Evolutionary conservation across 2,797 vertebrate genomes (phyloP).

Genomic region (Buceros bicornis): DNA sequence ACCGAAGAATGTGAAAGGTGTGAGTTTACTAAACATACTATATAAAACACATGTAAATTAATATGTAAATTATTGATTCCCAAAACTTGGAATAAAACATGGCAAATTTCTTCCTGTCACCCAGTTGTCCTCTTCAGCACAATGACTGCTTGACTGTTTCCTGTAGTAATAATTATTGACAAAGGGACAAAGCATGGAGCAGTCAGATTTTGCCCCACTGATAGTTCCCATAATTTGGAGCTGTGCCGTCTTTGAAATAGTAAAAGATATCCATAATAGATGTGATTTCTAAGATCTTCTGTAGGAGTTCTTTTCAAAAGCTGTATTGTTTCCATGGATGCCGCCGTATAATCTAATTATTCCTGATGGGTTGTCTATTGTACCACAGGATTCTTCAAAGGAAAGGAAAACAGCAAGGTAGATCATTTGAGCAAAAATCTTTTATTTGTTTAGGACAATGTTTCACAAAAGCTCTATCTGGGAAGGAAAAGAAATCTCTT

Average conservation of each 20-base stretch:
- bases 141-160: constrained; percentile 66
- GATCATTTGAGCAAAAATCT: constrained; percentile 75
- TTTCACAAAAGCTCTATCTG: constrained; percentile 73
- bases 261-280: constrained; percentile 73
- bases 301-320: constrained; percentile 69
- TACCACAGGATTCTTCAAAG: constrained; percentile 70
- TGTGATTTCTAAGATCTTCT: constrained; percentile 74
- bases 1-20: neutral
- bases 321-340: constrained; percentile 74
- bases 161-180: constrained; percentile 67
- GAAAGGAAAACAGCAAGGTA: constrained; percentile 76
- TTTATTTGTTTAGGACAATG: constrained; percentile 78
- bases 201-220: constrained; percentile 51
- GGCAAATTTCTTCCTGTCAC: neutral
- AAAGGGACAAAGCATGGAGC: constrained; percentile 47
- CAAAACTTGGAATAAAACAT: neutral
- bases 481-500: constrained; percentile 71
- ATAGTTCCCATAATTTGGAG: constrained; percentile 72
- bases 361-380: constrained; percentile 74
- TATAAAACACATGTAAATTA: neutral
- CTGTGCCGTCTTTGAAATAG: constrained; percentile 59
- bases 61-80: neutral
- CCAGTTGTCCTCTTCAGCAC: neutral
- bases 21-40: neutral
- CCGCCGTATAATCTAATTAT: constrained; percentile 77